These are phyloP conservation scores for Eupsilia transversa DNA, from an alignment of 2,888 invertebrate genomes.

Conservation along the genomic window DNA sequence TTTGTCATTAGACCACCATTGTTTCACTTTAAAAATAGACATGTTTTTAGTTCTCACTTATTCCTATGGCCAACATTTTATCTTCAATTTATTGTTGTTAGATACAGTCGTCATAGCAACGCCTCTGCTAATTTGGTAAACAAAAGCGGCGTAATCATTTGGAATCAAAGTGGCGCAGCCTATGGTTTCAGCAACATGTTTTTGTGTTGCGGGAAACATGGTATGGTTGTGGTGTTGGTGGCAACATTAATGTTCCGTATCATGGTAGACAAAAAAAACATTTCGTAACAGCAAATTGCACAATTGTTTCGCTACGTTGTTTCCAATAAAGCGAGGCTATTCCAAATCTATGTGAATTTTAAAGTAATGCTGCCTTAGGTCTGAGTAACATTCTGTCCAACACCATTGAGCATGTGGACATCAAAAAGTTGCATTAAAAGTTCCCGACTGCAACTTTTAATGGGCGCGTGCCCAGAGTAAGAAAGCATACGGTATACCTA, in stretches of 20 bases:
- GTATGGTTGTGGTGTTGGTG: neutral
- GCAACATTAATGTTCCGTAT: neutral
- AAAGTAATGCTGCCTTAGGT: neutral
- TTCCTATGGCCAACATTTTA: neutral
- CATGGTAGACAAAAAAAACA: neutral
- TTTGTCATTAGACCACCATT: constrained; percentile 96
- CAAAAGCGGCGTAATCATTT: constrained; percentile 22
- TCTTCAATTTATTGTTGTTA: constrained; percentile 18
- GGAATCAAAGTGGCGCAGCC: too few species aligned
- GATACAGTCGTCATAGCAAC: constrained; percentile 54
- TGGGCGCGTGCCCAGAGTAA: neutral
- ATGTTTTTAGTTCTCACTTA: constrained; percentile 85
- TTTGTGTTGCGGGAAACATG: neutral
- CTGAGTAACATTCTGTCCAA: neutral
- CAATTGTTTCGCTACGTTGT: neutral
- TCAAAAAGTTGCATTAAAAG: neutral
- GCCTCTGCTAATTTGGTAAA: constrained; percentile 36
- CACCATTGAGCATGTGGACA: neutral
- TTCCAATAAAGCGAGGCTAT: neutral
- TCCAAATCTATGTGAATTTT: neutral
- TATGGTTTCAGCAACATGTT: neutral
- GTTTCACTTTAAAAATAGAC: constrained; percentile 97
- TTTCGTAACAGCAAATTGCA: neutral
- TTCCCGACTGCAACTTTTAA: neutral
- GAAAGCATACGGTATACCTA: too few species aligned